phyloP scores from a whole-genome alignment of 2,113 vertebrate species.

The Chascanopsetta lugubris region DNA sequence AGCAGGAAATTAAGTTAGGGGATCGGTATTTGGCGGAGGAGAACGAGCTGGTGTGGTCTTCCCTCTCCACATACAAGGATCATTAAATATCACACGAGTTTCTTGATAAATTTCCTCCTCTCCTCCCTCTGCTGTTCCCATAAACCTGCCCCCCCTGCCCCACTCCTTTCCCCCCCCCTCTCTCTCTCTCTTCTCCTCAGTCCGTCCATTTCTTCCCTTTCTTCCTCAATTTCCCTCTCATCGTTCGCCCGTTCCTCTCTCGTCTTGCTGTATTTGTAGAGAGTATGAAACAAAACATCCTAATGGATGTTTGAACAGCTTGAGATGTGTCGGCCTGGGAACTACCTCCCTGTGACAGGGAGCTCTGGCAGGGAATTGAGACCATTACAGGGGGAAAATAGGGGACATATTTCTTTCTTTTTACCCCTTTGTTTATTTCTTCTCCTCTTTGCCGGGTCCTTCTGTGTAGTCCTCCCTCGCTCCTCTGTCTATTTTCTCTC shows the following conservation, averaged over 20 bases:
- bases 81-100: constrained; percentile 77
- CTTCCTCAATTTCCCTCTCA: constrained; percentile 69
- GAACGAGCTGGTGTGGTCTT: constrained; percentile 81
- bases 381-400: constrained; percentile 75
- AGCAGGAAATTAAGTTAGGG: constrained; percentile 88
- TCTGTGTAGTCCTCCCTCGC: constrained; percentile 37
- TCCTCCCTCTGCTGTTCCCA: constrained; percentile 70
- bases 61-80: constrained; percentile 78
- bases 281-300: constrained; percentile 81
- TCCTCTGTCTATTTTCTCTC: constrained; percentile 53
- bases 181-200: constrained; percentile 44
- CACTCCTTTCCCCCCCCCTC: constrained; percentile 49
- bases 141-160: constrained; percentile 58
- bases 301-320: constrained; percentile 86
- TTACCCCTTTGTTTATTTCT: constrained; percentile 65
- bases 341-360: constrained; percentile 78
- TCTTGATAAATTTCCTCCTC: constrained; percentile 76
- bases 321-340: constrained; percentile 82
- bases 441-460: constrained; percentile 36
- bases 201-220: constrained; percentile 60
- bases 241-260: constrained; percentile 49
- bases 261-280: constrained; percentile 74
- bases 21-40: constrained; percentile 80
- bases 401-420: constrained; percentile 65
- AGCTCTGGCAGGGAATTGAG: constrained; percentile 77